Evolutionary conservation across 2,888 invertebrate species (phyloP), one percentile per base, ranked within the genome.

Genomic region (Belgica antarctica): DNA sequence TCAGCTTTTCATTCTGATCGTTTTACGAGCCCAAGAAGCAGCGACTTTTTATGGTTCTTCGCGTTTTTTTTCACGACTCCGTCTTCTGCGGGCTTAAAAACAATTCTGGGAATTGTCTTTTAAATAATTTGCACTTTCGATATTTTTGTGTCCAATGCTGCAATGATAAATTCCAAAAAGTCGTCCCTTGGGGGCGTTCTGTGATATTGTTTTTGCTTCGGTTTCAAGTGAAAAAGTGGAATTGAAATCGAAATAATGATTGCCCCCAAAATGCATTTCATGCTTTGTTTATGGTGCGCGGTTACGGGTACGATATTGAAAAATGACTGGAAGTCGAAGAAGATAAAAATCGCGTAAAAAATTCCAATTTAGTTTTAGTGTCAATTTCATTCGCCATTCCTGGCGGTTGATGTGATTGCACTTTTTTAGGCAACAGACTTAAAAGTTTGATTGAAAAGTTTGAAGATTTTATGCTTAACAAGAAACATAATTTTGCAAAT

Each of bases 21-120:
- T 66, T 52, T 47, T 66, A 47, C 28, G 66, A 66, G 12, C 8
- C 10, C 19, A 36, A 12, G 22, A 62, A 31, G 34, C 34, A n/a
- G 41, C n/a, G n/a, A n/a, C 41, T 41, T 41, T n/a, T 41, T n/a
- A 41, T 15, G 41, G 15, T 41, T 41, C 41, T 41, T 41, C 41
- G 12, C 41, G 3, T 41, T 41, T 41, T n/a, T 3, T 15, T 41
- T n/a, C 41, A 41, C 2, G 41, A 41, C 41, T 41, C 15, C 15
- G 52, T 17, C n/a, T 3, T 52, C 12, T n/a, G 5, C 52, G 22
- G n/a, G n/a, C n/a, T n/a, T n/a, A 22, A 52, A n/a, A 52, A 19
- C 17, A 52, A 10, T 52, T 52, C 52, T 52, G 8, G 52, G 52
- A 52, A 52, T 52, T 52, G 52, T 17, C 22, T 52, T 52, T 52